These are phyloP conservation scores for Hippocampus guttulatus DNA, from an alignment of 2,113 vertebrate genomes.

Conservation along the genomic window DNA sequence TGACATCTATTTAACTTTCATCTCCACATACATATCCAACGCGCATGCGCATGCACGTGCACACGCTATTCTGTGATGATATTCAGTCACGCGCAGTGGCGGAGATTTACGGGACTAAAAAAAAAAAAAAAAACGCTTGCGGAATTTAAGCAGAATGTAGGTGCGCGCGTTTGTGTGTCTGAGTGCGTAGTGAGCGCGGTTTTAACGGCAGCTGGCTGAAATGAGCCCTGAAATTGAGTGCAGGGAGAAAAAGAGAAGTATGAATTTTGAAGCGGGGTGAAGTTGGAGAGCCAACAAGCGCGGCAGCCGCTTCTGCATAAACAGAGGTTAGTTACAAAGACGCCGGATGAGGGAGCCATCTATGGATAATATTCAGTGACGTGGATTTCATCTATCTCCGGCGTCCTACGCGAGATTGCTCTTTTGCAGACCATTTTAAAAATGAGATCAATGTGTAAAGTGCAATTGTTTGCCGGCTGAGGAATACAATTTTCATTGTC, in stretches of 20 bases:
- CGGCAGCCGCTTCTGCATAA: conserved; percentile 39
- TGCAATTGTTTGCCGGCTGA: too few relatives aligned
- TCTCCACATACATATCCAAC: not conserved
- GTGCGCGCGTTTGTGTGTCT: not conserved
- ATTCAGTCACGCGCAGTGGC: too few relatives aligned
- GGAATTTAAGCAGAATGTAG: too few relatives aligned
- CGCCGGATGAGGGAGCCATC: not conserved
- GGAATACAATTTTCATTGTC: too few relatives aligned
- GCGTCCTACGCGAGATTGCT: not conserved
- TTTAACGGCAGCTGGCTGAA: conserved; percentile 54
- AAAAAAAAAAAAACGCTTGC: too few relatives aligned
- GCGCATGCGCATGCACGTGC: not conserved
- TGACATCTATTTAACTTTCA: not conserved
- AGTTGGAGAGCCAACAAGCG: conserved; percentile 27
- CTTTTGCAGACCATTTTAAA: not conserved
- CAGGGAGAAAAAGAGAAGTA: conserved; percentile 27
- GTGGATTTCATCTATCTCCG: too few relatives aligned
- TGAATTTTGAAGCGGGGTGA: conserved; percentile 31
- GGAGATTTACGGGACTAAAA: too few relatives aligned
- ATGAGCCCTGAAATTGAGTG: conserved; percentile 64
- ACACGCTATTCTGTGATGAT: too few relatives aligned
- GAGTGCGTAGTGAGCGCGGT: conserved; percentile 1
- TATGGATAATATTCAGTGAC: not conserved
- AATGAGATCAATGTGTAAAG: not conserved
- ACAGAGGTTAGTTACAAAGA: conserved; percentile 32